Evolutionary conservation across 2,113 vertebrate species (phyloP).

Genomic region (Crypturellus undulatus): DNA sequence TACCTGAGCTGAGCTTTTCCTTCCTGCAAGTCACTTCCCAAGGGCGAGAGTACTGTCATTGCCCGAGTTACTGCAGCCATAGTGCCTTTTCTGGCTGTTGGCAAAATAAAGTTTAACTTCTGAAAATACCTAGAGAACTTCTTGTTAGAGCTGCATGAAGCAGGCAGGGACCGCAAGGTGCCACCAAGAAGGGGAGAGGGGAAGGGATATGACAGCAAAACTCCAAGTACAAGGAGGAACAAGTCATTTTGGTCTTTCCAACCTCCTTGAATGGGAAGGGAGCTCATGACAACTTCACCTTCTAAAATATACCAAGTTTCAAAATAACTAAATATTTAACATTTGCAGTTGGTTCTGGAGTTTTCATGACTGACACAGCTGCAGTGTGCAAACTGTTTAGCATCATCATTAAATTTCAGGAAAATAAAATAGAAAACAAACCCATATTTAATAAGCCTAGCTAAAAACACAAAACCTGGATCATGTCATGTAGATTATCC

Average conservation of each 20-base stretch:
- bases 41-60: not conserved
- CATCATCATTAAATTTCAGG: rapidly evolving
- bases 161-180: rapidly evolving
- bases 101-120: not conserved
- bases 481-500: not conserved
- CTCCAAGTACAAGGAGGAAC: rapidly evolving
- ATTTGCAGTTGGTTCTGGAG: not conserved
- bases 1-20: not conserved
- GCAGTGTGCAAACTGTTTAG: rapidly evolving
- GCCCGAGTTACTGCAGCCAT: not conserved
- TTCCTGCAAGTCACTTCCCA: not conserved
- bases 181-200: not conserved
- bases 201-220: rapidly evolving
- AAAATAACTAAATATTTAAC: not conserved
- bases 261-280: rapidly evolving
- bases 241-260: not conserved
- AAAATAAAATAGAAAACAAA: not conserved
- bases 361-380: not conserved
- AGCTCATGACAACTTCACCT: not conserved
- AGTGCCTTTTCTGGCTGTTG: not conserved
- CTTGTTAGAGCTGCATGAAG: not conserved
- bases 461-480: not conserved
- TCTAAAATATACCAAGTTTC: rapidly evolving
- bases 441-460: not conserved
- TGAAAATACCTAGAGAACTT: not conserved